phyloP scores from a whole-genome alignment of 2,113 vertebrate species.

The Clupea harengus region DNA sequence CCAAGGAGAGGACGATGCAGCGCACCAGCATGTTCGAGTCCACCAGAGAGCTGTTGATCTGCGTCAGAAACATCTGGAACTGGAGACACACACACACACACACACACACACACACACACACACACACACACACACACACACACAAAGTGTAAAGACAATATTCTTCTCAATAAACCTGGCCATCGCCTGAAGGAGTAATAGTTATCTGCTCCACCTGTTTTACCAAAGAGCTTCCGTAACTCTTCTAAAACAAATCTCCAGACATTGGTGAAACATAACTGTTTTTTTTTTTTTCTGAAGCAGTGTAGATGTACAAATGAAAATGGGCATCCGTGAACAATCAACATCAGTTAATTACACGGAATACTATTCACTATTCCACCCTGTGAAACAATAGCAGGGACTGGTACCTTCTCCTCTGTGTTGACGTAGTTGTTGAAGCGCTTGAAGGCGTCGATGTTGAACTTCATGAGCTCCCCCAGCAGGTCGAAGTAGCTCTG shows the following conservation, averaged over 20 bases:
- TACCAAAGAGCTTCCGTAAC: background rate
- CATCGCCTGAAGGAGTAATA: background rate
- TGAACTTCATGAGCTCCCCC: conserved; percentile 99
- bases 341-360: background rate
- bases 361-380: background rate
- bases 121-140: background rate
- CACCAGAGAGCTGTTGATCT: conserved; percentile 97
- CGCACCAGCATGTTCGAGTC: conserved; percentile 99
- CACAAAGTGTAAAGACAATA: background rate
- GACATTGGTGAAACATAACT: too few relatives aligned
- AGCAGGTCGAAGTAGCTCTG: conserved; percentile 99
- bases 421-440: conserved; percentile 99
- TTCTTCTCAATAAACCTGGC: background rate
- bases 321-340: background rate
- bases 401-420: conserved; percentile 86
- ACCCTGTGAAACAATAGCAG: background rate
- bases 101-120: background rate
- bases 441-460: conserved; percentile 95
- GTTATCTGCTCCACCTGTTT: background rate
- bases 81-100: conserved; percentile 51
- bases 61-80: conserved; percentile 96
- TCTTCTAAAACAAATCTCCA: background rate
- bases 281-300: background rate
- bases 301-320: background rate
- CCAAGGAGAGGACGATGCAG: conserved; percentile 93